These are phyloP conservation scores for Talpa occidentalis DNA, from an alignment of 2,113 vertebrate genomes.

Conservation along the genomic window DNA sequence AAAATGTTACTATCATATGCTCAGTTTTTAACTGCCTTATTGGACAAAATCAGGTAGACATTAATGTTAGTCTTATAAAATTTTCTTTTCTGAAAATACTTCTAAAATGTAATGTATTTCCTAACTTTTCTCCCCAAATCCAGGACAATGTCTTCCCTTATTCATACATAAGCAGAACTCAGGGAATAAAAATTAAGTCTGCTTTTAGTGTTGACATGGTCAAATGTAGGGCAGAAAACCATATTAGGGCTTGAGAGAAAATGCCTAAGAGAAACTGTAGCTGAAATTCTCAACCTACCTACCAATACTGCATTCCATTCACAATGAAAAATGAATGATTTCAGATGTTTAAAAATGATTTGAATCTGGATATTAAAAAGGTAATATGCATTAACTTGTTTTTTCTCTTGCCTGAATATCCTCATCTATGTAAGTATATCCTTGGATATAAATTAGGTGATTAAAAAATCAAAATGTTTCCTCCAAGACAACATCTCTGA, in stretches of 20 bases:
- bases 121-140: neutral
- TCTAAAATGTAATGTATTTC: neutral
- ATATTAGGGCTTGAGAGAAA: constrained; percentile 43
- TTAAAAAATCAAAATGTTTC: constrained; percentile 23
- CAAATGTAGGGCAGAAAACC: neutral
- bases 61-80: neutral
- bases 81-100: constrained; percentile 40
- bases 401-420: neutral
- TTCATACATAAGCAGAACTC: neutral
- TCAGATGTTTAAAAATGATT: neutral
- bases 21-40: neutral
- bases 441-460: neutral
- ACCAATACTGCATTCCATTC: neutral
- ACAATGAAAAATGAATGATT: neutral
- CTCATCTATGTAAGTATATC: neutral
- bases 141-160: neutral
- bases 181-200: constrained; percentile 30
- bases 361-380: neutral
- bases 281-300: neutral
- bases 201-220: neutral
- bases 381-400: neutral
- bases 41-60: constrained; percentile 35
- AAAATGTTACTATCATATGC: neutral
- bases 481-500: neutral
- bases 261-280: neutral